Conservation (phyloP, 2,797 vertebrate genomes). For the Lepilemur septentrionalis region DNA sequence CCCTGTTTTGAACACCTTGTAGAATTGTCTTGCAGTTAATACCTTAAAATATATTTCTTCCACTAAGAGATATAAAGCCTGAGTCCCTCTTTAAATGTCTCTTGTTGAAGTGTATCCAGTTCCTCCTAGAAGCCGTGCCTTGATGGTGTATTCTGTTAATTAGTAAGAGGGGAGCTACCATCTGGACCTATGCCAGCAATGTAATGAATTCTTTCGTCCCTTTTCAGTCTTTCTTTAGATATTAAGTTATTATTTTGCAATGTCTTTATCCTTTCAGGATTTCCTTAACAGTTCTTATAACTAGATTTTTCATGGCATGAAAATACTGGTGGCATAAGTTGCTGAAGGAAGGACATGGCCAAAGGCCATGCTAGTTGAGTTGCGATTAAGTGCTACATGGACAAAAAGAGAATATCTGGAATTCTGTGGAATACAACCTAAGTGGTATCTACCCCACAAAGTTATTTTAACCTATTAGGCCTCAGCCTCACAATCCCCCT, state of each 20-base stretch:
- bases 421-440: background rate
- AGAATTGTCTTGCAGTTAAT: background rate
- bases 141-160: background rate
- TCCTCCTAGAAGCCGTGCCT: background rate
- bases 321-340: background rate
- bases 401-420: background rate
- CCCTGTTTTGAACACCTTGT: background rate
- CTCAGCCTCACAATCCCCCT: background rate
- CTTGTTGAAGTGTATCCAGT: background rate
- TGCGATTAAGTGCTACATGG: background rate
- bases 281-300: background rate
- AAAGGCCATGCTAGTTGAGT: background rate
- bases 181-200: background rate
- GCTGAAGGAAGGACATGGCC: background rate
- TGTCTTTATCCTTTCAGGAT: background rate
- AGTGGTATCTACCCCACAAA: background rate
- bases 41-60: background rate
- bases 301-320: background rate
- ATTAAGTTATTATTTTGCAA: slow-evolving; percentile 1
- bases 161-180: background rate
- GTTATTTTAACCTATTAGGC: background rate
- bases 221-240: background rate
- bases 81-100: background rate
- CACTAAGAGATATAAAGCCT: background rate
- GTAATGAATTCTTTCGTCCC: background rate